Evolutionary conservation across 2,113 vertebrate genomes (phyloP), one percentile per base, ranked within the genome.

Genomic region (Emberiza fucata): DNA sequence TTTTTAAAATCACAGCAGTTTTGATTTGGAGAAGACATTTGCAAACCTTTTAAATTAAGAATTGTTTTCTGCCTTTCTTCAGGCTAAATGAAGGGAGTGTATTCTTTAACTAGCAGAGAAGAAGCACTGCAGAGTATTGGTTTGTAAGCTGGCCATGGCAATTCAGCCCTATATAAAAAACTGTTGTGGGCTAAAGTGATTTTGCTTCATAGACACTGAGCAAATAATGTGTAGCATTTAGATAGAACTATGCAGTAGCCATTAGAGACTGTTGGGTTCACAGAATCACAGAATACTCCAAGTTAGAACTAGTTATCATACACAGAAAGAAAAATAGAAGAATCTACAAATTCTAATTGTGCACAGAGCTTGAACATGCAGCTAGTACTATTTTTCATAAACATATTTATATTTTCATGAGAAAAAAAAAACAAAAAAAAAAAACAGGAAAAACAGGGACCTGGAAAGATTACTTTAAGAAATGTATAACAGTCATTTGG

Each of bases 71-170:
- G 29, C 9, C 73, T 56, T 64, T 47, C 19, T 65, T 64, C 12
- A n/a, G 15, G 23, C 6, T 69, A 81, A 86, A 54, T n/a, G 20
- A 85, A 68, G 18, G 5, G 35, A 87, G 28, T 8, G 3, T 59
- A 7, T 24, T 79, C 12, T 77, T 88, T 56, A 53, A 54, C 15
- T 57, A 65, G 7, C 5, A 90, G 12, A 57, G 53, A 80, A 51
- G 5, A 2, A 79, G 20, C 0, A 1, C 14, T 81, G 45, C 11
- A 42, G 21, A 54, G 5, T n/a, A 56, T 33, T 21, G 5, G 4
- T 80, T 81, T 60, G 17, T 33, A 70, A 71, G 29, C 7, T n/a
- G 11, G 8, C 8, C 17, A 23, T 71, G 69, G 24, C 2, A 72
- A 25, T 53, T 71, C 33, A 44, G 2, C 3, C 59, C 28, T 23